Conservation (phyloP, 2,888 invertebrate species). For the Lutraria lutraria region DNA sequence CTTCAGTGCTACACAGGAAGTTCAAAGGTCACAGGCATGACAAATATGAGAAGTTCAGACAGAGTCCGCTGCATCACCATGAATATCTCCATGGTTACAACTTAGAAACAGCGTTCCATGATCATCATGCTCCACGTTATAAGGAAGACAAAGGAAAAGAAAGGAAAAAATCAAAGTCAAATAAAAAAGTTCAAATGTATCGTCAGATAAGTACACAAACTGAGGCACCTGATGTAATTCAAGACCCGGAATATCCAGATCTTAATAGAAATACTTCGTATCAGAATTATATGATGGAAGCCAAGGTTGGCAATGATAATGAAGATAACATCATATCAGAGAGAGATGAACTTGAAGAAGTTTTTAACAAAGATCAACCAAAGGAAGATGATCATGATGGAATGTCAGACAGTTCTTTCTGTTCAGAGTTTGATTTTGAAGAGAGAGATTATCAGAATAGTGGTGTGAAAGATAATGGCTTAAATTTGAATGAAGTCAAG, state of each 20-base stretch:
- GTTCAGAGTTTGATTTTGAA: slow-evolving; percentile 26
- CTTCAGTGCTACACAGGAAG: slow-evolving; percentile 33
- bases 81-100: slow-evolving; percentile 48
- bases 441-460: slow-evolving; percentile 34
- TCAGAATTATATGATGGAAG: slow-evolving; percentile 65
- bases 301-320: slow-evolving; percentile 39
- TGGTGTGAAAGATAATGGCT: neutral
- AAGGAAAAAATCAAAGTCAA: slow-evolving; percentile 52
- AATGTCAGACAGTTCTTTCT: slow-evolving; percentile 39
- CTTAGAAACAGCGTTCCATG: slow-evolving; percentile 29
- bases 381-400: slow-evolving; percentile 1
- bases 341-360: slow-evolving; percentile 19
- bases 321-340: neutral
- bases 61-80: slow-evolving; percentile 45
- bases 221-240: slow-evolving; percentile 2
- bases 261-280: slow-evolving; percentile 51
- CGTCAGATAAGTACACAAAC: slow-evolving; percentile 34
- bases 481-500: neutral
- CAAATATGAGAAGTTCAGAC: slow-evolving; percentile 40
- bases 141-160: slow-evolving; percentile 24
- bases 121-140: slow-evolving; percentile 15
- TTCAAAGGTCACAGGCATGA: slow-evolving; percentile 28
- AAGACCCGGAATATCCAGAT: slow-evolving; percentile 25
- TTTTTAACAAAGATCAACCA: neutral
- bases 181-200: slow-evolving; percentile 55